phyloP scores from a whole-genome alignment of 2,888 invertebrate species.

The Caenorhabditis zanzibari region DNA sequence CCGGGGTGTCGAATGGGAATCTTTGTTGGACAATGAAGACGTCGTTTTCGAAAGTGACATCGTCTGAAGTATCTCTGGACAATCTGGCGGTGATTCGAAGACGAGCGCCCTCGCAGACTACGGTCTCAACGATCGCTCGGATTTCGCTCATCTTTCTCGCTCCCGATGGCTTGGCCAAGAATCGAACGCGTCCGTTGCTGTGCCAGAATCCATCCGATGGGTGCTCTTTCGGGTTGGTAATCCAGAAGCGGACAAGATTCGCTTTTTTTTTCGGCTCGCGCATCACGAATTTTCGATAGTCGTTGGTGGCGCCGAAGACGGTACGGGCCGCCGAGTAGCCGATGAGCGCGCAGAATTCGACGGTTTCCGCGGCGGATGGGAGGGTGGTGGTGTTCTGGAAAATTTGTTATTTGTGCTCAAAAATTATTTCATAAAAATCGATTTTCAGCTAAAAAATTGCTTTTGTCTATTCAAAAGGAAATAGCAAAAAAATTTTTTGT shows the following conservation, averaged over 20 bases:
- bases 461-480: too few species aligned
- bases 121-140: slow-evolving; percentile 7
- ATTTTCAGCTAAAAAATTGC: too few species aligned
- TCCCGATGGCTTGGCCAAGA: not conserved
- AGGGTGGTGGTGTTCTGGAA: not conserved
- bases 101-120: not conserved
- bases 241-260: slow-evolving; percentile 10
- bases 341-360: slow-evolving; percentile 30
- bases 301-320: slow-evolving; percentile 10
- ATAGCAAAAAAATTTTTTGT: too few species aligned
- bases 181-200: not conserved
- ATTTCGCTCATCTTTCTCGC: not conserved
- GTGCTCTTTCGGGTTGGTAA: slow-evolving; percentile 16
- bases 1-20: not conserved
- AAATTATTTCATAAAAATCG: not conserved
- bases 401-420: not conserved
- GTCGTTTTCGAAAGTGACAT: not conserved
- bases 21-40: not conserved
- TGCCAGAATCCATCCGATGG: slow-evolving; percentile 35
- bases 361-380: not conserved
- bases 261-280: not conserved
- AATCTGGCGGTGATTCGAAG: not conserved
- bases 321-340: slow-evolving; percentile 13
- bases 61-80: not conserved
- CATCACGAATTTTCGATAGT: slow-evolving; percentile 17